Conservation (phyloP, 2,888 invertebrate species). For the Uloborus plumipes region DNA sequence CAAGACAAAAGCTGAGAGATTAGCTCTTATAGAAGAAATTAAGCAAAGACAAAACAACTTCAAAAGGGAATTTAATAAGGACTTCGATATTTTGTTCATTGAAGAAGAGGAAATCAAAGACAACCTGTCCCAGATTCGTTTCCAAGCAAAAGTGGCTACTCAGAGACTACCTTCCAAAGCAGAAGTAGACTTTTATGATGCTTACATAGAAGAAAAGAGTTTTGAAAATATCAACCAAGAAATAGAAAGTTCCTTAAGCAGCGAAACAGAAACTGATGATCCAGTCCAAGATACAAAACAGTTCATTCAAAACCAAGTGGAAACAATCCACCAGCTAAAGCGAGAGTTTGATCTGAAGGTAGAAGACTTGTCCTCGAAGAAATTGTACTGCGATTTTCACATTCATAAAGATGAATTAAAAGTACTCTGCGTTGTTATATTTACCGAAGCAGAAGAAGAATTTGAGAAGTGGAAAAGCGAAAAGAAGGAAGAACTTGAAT, state of each 20-base stretch:
- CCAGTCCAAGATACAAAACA: neutral
- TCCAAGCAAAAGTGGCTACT: conserved; percentile 2
- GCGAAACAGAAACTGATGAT: neutral
- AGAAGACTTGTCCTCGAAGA: conserved; percentile 11
- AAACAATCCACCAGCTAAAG: neutral
- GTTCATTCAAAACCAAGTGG: conserved; percentile 2
- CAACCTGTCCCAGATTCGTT: neutral
- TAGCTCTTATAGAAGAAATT: neutral
- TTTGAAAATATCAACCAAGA: neutral
- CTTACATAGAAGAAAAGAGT: neutral
- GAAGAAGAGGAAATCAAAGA: neutral
- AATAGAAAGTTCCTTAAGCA: neutral
- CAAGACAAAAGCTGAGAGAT: conserved; percentile 1
- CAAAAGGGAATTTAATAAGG: conserved; percentile 16
- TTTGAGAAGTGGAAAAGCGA: neutral
- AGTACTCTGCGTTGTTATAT: conserved; percentile 1
- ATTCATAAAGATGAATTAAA: conserved; percentile 16
- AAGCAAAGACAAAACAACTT: neutral
- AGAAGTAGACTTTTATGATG: conserved; percentile 29
- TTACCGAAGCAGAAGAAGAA: neutral
- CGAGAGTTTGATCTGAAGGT: conserved; percentile 8
- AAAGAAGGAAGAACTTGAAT: neutral
- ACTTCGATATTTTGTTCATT: conserved; percentile 1
- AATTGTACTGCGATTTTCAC: conserved; percentile 13
- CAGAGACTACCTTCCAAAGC: conserved; percentile 13